These are phyloP conservation scores for Sabatieria punctata DNA, from an alignment of 2,888 invertebrate genomes.

Conservation along the genomic window DNA sequence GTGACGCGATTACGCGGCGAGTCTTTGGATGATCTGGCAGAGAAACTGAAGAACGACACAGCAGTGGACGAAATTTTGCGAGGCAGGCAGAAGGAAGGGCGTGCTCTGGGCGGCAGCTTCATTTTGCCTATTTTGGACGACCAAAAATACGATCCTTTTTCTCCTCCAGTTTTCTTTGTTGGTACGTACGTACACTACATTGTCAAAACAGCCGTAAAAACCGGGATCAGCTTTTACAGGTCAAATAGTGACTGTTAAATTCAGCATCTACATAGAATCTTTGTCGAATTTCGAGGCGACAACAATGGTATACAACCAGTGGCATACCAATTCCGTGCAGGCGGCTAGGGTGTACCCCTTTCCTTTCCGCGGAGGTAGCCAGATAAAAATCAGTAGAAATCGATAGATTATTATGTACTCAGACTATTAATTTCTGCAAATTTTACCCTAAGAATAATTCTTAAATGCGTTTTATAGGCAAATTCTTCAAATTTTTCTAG, in stretches of 20 bases:
- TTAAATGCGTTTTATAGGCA: no score
- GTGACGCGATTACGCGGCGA: conserved; percentile 23
- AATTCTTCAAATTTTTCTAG: no score
- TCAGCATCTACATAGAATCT: conserved; percentile 30
- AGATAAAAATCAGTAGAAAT: no score
- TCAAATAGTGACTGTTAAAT: conserved; percentile 24
- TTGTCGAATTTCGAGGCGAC: conserved; percentile 29
- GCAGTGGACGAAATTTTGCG: conserved; percentile 27
- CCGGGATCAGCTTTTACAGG: conserved; percentile 13
- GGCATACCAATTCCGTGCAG: no score
- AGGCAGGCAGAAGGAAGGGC: conserved; percentile 13
- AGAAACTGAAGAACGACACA: conserved; percentile 27
- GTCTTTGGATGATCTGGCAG: conserved; percentile 25
- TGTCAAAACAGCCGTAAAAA: no score
- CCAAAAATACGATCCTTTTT: conserved; percentile 27
- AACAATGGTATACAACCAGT: conserved; percentile 24
- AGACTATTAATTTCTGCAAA: no score
- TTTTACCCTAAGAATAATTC: no score
- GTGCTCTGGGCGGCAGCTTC: conserved; percentile 21
- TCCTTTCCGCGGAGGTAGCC: no score
- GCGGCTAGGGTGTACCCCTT: no score
- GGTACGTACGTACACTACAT: conserved; percentile 10
- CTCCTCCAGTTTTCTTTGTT: conserved; percentile 26
- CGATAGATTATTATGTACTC: no score
- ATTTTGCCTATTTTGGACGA: conserved; percentile 26